phyloP scores from a whole-genome alignment of 1,140 invertebrate species.

The Drosophila eugracilis region DNA sequence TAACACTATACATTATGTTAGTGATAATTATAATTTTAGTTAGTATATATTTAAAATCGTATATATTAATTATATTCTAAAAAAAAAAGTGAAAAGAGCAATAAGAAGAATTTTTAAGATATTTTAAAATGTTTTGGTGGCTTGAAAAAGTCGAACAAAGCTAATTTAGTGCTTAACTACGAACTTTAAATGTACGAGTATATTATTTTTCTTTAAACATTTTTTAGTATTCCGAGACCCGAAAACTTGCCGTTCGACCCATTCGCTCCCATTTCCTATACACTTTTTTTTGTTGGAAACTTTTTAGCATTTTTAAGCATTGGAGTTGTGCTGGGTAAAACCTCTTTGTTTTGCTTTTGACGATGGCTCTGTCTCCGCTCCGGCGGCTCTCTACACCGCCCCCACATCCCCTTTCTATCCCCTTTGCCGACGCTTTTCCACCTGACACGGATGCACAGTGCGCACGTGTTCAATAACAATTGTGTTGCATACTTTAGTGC shows the following conservation, averaged over 20 bases:
- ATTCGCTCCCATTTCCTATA: slow-evolving; percentile 21
- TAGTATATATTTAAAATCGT: too few species aligned
- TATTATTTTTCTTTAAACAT: too few species aligned
- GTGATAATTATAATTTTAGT: too few species aligned
- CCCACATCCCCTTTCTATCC: background rate
- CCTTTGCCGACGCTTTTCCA: background rate
- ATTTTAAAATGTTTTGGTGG: too few species aligned
- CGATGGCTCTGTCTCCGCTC: slow-evolving; percentile 54
- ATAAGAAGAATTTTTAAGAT: too few species aligned
- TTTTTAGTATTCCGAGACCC: background rate
- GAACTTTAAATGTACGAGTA: too few species aligned
- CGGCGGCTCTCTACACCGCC: background rate
- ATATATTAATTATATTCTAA: too few species aligned
- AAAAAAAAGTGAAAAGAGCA: too few species aligned
- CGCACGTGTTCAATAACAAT: slow-evolving; percentile 80
- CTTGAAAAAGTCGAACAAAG: too few species aligned
- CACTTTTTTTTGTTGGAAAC: slow-evolving; percentile 29
- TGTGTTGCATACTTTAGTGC: slow-evolving; percentile 79
- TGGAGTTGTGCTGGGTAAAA: slow-evolving; percentile 44
- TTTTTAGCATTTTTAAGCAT: slow-evolving; percentile 63
- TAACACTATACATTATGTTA: too few species aligned
- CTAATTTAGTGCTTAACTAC: too few species aligned
- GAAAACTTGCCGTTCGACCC: background rate
- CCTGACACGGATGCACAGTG: slow-evolving; percentile 38
- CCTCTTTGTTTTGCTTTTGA: slow-evolving; percentile 77